A percentile compares a stretch with the other conserved stretches of the same genome.
These are phyloP conservation scores for Melanargia galathea DNA, from an alignment of 2,888 invertebrate genomes.

Conservation along the genomic window DNA sequence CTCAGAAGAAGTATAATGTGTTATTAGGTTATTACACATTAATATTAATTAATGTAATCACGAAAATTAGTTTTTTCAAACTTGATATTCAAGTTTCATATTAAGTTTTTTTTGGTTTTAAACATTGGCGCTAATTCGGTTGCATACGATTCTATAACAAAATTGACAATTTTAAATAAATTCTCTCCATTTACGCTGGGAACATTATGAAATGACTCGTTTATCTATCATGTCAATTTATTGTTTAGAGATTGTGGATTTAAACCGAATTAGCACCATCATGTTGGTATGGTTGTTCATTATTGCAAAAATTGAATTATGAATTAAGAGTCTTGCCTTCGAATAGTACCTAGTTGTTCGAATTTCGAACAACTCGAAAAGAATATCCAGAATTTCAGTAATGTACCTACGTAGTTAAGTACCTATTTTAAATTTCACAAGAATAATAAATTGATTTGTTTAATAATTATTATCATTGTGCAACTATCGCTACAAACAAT, in stretches of 20 bases:
- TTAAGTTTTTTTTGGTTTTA: conserved; percentile 16
- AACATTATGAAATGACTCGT: too few relatives aligned
- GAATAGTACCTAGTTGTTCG: conserved; percentile 7
- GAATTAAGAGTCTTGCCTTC: neutral
- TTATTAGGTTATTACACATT: too few relatives aligned
- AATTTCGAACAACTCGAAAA: neutral
- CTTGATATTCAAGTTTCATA: conserved; percentile 45
- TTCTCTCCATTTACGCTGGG: too few relatives aligned
- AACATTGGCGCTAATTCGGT: neutral
- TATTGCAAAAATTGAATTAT: too few relatives aligned
- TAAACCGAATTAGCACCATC: too few relatives aligned
- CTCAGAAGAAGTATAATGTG: neutral
- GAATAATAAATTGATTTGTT: neutral
- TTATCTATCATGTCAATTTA: too few relatives aligned
- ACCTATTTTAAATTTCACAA: neutral
- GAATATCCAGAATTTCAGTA: neutral
- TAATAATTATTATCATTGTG: neutral
- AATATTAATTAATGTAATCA: neutral
- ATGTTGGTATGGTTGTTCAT: too few relatives aligned
- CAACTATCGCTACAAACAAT: neutral
- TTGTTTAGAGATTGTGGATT: too few relatives aligned
- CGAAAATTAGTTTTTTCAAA: conserved; percentile 12
- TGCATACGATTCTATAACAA: too few relatives aligned
- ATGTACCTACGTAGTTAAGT: neutral
- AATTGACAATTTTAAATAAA: too few relatives aligned